A percentile compares a stretch with the other conserved stretches of the same genome.
Conservation (phyloP, 1,140 invertebrate genomes). For the Drosophila asahinai region DNA sequence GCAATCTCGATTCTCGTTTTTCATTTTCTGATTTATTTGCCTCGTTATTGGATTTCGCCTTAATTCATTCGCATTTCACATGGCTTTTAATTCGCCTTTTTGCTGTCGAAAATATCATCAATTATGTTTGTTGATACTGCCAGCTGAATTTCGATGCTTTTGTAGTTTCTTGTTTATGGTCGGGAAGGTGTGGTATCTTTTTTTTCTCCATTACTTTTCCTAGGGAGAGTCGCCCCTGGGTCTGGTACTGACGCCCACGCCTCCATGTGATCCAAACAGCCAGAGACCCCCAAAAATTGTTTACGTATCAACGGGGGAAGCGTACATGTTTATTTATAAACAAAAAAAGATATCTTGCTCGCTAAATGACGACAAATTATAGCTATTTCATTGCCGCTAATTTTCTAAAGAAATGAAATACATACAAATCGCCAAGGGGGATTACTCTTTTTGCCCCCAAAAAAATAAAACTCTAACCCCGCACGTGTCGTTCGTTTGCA, state of each 20-base stretch:
- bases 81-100: constrained; percentile 38
- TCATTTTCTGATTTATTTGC: constrained; percentile 36
- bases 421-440: background rate
- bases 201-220: constrained; percentile 30
- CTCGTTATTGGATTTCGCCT: constrained; percentile 42
- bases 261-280: constrained; percentile 29
- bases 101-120: constrained; percentile 58
- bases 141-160: constrained; percentile 28
- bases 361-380: constrained; percentile 72
- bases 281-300: constrained; percentile 35
- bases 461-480: constrained; percentile 1
- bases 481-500: constrained; percentile 42
- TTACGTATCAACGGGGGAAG: constrained; percentile 27
- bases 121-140: constrained; percentile 55
- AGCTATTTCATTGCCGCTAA: constrained; percentile 54
- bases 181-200: constrained; percentile 53
- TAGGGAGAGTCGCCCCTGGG: constrained; percentile 42
- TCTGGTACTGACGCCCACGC: constrained; percentile 62
- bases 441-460: background rate
- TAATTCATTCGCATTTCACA: constrained; percentile 34
- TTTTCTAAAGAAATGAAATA: constrained; percentile 48
- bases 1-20: constrained; percentile 24
- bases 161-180: constrained; percentile 43
- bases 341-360: constrained; percentile 47
- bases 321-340: constrained; percentile 67